phyloP scores from a whole-genome alignment of 2,888 invertebrate genomes.

The Cybosia mesomella region DNA sequence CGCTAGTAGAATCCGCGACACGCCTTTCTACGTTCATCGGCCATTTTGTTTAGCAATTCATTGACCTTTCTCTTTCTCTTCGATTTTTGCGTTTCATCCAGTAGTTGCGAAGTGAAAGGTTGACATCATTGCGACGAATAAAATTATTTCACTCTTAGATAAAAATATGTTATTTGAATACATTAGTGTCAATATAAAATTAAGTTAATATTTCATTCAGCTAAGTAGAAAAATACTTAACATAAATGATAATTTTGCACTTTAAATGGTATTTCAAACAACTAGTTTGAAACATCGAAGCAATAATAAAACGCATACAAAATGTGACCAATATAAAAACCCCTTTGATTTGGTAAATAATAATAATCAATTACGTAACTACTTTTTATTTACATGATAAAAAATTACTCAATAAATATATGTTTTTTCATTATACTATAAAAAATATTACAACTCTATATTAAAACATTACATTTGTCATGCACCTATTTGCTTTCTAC shows the following conservation, averaged over 20 bases:
- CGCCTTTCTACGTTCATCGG: conserved; percentile 81
- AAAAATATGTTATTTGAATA: not conserved
- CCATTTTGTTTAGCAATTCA: conserved; percentile 78
- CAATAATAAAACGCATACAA: conserved; percentile 37
- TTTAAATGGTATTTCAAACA: not conserved
- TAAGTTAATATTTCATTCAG: not conserved
- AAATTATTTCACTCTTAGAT: not conserved
- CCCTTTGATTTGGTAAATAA: conserved; percentile 11
- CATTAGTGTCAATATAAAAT: not conserved
- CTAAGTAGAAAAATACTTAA: not conserved
- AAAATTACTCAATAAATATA: not conserved
- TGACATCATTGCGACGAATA: conserved; percentile 18
- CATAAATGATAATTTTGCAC: not conserved
- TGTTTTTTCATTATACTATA: not conserved
- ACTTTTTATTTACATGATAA: not conserved
- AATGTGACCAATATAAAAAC: conserved; percentile 26
- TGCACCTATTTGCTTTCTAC: not conserved
- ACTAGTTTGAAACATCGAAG: not conserved
- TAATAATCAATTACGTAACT: not conserved
- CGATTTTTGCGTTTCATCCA: conserved; percentile 45
- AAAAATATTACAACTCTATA: not conserved
- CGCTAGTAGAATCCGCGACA: conserved; percentile 76
- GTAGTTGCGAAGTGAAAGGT: conserved; percentile 32
- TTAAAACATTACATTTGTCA: not conserved
- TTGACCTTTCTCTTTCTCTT: conserved; percentile 58